These are phyloP conservation scores for Galerucella calmariensis DNA, from an alignment of 2,888 invertebrate species.

Conservation along the genomic window DNA sequence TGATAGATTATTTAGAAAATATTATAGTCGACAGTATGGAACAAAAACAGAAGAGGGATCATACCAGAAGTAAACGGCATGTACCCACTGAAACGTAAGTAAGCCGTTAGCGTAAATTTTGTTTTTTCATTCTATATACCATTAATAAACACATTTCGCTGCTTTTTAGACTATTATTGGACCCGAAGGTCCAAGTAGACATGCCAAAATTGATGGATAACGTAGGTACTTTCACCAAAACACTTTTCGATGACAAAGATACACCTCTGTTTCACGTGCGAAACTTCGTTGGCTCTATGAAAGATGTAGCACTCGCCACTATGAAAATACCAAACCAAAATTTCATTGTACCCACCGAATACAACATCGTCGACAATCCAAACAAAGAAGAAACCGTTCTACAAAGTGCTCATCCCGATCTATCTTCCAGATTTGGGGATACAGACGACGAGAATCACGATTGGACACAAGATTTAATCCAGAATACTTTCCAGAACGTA, in stretches of 20 bases:
- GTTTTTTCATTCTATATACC: no score
- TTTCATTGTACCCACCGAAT: conserved; percentile 59
- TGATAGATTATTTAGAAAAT: conserved; percentile 2
- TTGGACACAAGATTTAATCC: conserved; percentile 40
- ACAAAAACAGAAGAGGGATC: conserved; percentile 4
- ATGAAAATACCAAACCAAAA: conserved; percentile 60
- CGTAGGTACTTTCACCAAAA: conserved; percentile 57
- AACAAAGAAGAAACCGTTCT: conserved; percentile 31
- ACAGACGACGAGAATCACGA: background rate
- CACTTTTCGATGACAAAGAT: conserved; percentile 59
- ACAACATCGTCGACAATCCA: conserved; percentile 55
- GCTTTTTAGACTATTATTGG: conserved; percentile 50
- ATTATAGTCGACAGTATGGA: conserved; percentile 1
- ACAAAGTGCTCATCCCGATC: conserved; percentile 11
- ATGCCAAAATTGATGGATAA: conserved; percentile 62
- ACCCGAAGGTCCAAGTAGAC: conserved; percentile 59
- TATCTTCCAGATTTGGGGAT: conserved; percentile 26
- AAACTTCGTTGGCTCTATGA: conserved; percentile 59
- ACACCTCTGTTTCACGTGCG: conserved; percentile 61
- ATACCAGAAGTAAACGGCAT: conserved; percentile 23
- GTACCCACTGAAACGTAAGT: conserved; percentile 15
- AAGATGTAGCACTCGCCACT: conserved; percentile 58
- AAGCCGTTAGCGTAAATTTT: no score
- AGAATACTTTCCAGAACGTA: conserved; percentile 51
- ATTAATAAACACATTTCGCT: background rate